phyloP scores from a whole-genome alignment of 2,888 invertebrate genomes.

The Boloria euphrosyne region DNA sequence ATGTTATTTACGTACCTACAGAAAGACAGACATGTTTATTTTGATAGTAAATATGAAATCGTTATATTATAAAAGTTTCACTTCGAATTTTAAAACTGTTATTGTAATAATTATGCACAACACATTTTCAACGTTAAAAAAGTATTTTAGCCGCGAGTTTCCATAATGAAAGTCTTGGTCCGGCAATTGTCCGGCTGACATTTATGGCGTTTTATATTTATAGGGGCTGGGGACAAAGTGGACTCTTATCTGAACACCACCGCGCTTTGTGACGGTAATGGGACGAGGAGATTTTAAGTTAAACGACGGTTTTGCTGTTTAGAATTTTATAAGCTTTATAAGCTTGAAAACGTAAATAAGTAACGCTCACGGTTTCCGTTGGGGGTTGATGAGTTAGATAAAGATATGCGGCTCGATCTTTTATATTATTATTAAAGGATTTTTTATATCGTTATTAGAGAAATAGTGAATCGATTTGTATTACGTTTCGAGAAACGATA shows the following conservation, averaged over 20 bases:
- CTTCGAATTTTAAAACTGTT: not conserved
- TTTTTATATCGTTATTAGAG: too few relatives aligned
- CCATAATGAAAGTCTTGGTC: conserved; percentile 26
- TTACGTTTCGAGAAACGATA: too few relatives aligned
- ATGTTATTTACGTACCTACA: too few relatives aligned
- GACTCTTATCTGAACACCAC: conserved; percentile 21
- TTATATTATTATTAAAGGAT: too few relatives aligned
- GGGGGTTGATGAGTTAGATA: too few relatives aligned
- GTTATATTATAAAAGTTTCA: too few relatives aligned
- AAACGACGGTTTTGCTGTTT: conserved; percentile 14
- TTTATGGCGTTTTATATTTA: conserved; percentile 59
- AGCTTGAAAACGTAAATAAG: too few relatives aligned
- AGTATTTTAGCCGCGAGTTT: not conserved
- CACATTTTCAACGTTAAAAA: conserved; percentile 10
- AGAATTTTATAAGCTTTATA: conserved; percentile 6
- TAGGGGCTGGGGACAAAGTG: conserved; percentile 22
- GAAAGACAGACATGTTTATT: too few relatives aligned
- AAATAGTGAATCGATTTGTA: too few relatives aligned
- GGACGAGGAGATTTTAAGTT: conserved; percentile 19
- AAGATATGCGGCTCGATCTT: too few relatives aligned
- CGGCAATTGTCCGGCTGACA: conserved; percentile 59
- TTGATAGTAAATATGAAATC: too few relatives aligned
- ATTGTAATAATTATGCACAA: not conserved
- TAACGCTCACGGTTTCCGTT: too few relatives aligned
- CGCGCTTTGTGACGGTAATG: conserved; percentile 28